Conservation (phyloP, 2,113 vertebrate genomes). For the Circaetus cinerascens region DNA sequence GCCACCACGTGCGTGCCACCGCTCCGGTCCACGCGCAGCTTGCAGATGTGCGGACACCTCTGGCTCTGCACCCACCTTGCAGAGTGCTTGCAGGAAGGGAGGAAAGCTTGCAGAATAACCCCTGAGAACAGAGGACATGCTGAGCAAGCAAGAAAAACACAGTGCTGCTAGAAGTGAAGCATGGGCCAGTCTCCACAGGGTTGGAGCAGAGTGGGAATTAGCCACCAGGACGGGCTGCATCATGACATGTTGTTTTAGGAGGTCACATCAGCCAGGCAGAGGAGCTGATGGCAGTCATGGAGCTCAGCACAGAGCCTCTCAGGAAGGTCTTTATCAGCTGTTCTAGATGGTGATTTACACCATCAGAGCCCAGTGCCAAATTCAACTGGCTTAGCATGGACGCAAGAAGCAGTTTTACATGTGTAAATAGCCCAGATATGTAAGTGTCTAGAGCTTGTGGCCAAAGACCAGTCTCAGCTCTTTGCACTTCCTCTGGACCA, state of each 20-base stretch:
- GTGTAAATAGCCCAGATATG: background rate
- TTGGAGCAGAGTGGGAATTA: background rate
- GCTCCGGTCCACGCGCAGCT: fast-evolving
- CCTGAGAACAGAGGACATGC: background rate
- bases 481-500: background rate
- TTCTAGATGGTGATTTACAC: background rate
- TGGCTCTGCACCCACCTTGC: background rate
- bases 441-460: background rate
- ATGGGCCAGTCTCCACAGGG: fast-evolving
- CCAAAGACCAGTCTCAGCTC: background rate
- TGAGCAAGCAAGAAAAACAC: background rate
- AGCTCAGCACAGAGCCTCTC: background rate
- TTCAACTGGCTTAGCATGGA: background rate
- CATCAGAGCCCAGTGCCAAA: background rate
- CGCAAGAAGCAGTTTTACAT: background rate
- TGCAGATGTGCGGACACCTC: background rate
- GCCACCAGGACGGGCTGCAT: background rate
- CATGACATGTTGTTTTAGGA: fast-evolving
- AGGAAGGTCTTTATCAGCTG: background rate
- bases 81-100: background rate
- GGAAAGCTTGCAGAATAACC: background rate
- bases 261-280: background rate
- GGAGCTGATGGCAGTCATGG: background rate
- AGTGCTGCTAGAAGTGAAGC: background rate
- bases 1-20: background rate